Conservation (phyloP, 2,797 vertebrate genomes). For the Pangasius mekongensis region DNA sequence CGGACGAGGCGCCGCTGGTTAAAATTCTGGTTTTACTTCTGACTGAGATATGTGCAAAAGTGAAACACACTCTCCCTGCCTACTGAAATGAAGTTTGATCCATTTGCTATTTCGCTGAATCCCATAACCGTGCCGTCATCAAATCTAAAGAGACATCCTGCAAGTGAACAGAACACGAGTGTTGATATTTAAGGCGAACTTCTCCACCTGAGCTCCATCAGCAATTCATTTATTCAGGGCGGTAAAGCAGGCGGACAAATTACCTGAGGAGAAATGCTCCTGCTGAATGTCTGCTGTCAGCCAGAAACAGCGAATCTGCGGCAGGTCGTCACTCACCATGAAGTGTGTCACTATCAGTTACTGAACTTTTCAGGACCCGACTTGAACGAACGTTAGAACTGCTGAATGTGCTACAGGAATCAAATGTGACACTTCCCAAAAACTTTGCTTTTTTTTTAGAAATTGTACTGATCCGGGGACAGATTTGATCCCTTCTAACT, state of each 20-base stretch:
- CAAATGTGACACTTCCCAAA: not conserved
- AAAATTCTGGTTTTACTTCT: not conserved
- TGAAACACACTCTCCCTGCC: no score
- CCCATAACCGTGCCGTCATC: not conserved
- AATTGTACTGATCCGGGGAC: not conserved
- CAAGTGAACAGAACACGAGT: not conserved
- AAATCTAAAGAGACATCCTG: not conserved
- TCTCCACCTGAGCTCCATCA: slow-evolving; percentile 16
- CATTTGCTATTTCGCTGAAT: not conserved
- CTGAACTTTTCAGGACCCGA: not conserved
- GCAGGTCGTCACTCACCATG: slow-evolving; percentile 11
- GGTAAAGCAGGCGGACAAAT: slow-evolving; percentile 27
- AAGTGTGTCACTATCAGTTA: slow-evolving; percentile 32
- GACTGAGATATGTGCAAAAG: not conserved
- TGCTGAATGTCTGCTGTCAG: slow-evolving; percentile 16
- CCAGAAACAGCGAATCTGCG: slow-evolving; percentile 6
- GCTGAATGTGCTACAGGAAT: no score
- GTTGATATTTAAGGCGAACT: not conserved
- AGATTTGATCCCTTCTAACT: not conserved
- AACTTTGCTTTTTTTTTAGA: no score
- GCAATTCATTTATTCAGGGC: slow-evolving; percentile 42
- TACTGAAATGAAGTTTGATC: not conserved
- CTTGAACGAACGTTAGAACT: not conserved
- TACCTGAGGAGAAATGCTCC: slow-evolving; percentile 32
- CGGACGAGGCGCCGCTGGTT: not conserved